Base-by-base conservation (phyloP, 2,888 invertebrate genomes). In the Andrena chrysosceles region DNA sequence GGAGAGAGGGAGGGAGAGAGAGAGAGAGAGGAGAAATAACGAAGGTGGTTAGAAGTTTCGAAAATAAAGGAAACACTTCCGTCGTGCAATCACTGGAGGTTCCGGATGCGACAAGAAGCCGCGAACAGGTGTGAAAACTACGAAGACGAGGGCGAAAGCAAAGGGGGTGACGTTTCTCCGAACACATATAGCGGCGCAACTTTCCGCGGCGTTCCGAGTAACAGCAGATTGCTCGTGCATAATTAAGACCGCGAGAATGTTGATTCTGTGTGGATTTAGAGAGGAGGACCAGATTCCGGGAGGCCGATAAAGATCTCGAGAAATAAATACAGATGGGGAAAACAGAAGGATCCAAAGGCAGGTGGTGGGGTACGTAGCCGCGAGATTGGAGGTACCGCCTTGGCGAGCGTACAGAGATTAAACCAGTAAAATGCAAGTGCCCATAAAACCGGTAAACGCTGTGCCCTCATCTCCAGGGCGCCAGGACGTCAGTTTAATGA, bases 391-490 rank as follows among this genome's bases (percentile, higher is more conserved):
- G 70, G 62, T 67, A 67, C 52, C 77, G 67, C 59, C 75, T 75
- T 81, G 70, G 73, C 84, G 69, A 59, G 83, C 75, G 75, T 76
- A 56, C 71, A 85, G 81, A 88, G 87, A 90, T 90, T 89, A 89
- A 89, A 89, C 84, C 88, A 88, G 89, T 89, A 89, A 89, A 89
- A 88, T 82, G 89, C 83, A 85, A 89, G 89, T 88, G 78, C 81
- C 81, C 87, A 86, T 87, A 88, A 88, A 87, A 89, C 87, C 79
- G 85, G 81, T 86, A 87, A 89, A 89, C 84, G 87, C 72, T 79
- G 80, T 81, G 85, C 80, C 81, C 84, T 83, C 86, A 84, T 89
- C 89, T 85, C 84, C 84, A 79, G 89, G 85, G 85, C 85, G 83
- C 85, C 85, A 62, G 74, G 83, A 88, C 89, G 85, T 88, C 88